Conservation (phyloP, 1,140 invertebrate species). For the Cherax quadricarinatus region DNA sequence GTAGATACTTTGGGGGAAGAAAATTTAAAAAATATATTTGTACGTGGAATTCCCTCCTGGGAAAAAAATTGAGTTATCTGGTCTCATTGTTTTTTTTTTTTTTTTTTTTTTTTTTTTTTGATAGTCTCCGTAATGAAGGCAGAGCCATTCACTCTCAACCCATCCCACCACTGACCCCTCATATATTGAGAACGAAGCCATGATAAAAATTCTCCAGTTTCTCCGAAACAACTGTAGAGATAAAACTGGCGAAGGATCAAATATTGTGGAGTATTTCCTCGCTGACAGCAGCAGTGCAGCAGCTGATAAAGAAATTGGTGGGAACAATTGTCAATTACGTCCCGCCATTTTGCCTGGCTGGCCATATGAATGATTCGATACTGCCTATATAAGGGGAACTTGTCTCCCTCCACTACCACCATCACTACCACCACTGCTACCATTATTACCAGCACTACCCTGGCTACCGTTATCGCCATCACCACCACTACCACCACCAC, state of each 20-base stretch:
- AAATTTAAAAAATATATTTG: neutral
- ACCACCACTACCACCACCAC: neutral
- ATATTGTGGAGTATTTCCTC: too few relatives aligned
- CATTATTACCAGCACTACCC: too few relatives aligned
- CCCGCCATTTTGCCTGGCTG: constrained; percentile 63
- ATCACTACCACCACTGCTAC: neutral
- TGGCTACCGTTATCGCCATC: neutral
- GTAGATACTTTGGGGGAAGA: too few relatives aligned
- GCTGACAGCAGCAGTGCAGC: too few relatives aligned
- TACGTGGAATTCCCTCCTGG: neutral
- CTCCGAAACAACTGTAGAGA: too few relatives aligned
- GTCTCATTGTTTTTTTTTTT: constrained; percentile 8
- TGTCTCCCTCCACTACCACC: neutral
- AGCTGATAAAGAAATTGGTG: constrained; percentile 42
- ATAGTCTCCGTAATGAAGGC: constrained; percentile 50
- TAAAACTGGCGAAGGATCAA: too few relatives aligned
- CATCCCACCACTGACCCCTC: too few relatives aligned
- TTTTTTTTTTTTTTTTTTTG: constrained; percentile 18
- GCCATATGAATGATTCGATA: constrained; percentile 69
- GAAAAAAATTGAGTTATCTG: neutral
- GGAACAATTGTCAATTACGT: constrained; percentile 67
- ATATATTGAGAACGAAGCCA: too few relatives aligned
- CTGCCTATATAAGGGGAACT: constrained; percentile 50
- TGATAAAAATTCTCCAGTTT: too few relatives aligned
- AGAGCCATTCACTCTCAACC: neutral